Conservation (phyloP, 2,113 vertebrate genomes). For the Mastomys coucha region DNA sequence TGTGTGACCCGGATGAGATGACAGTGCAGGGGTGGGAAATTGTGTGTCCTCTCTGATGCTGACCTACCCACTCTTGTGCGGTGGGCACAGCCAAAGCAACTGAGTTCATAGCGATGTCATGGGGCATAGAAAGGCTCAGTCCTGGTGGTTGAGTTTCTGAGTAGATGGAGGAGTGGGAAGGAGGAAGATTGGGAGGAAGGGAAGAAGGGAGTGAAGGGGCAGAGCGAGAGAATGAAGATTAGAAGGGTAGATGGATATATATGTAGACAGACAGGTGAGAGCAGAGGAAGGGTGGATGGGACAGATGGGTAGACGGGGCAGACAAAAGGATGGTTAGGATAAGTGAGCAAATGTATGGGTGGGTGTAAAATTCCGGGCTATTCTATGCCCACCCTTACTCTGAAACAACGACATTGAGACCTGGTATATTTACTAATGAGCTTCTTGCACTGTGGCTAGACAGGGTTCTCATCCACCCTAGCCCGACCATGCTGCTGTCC, state of each 20-base stretch:
- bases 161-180: background rate
- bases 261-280: background rate
- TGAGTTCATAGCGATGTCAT: background rate
- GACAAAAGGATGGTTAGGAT: too few relatives aligned
- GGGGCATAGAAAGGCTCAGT: background rate
- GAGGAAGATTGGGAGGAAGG: background rate
- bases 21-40: too few relatives aligned
- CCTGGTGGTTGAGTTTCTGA: background rate
- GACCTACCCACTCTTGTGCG: background rate
- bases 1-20: background rate
- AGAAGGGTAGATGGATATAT: background rate
- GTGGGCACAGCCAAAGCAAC: background rate
- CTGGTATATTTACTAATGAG: too few relatives aligned
- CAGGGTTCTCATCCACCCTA: too few relatives aligned
- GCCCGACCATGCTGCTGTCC: too few relatives aligned
- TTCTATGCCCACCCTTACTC: too few relatives aligned
- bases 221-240: background rate
- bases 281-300: background rate
- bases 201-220: background rate
- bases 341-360: background rate
- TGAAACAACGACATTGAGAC: too few relatives aligned
- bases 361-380: too few relatives aligned
- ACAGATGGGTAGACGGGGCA: background rate
- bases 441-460: too few relatives aligned
- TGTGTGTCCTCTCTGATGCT: background rate